phyloP scores from a whole-genome alignment of 2,797 vertebrate species.

The Emys orbicularis region DNA sequence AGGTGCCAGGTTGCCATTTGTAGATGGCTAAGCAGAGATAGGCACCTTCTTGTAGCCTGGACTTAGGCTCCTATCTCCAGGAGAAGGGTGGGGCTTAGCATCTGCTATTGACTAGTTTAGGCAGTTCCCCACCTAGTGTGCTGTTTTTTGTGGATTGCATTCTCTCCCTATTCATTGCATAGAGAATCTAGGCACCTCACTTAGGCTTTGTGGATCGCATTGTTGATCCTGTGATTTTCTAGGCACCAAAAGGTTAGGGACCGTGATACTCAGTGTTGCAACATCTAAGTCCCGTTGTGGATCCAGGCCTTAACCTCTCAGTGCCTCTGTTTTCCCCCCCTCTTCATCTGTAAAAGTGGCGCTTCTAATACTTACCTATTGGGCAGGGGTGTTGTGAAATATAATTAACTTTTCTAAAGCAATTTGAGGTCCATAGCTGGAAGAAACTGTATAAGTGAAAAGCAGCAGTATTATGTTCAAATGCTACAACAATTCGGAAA shows the following conservation, averaged over 20 bases:
- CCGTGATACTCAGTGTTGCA: not conserved
- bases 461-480: conserved; percentile 61
- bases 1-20: no score
- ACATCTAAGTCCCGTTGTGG: not conserved
- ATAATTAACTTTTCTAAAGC: conserved; percentile 67
- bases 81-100: no score
- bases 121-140: not conserved
- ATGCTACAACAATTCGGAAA: conserved; percentile 61
- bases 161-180: no score
- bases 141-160: no score
- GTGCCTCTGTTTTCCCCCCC: not conserved
- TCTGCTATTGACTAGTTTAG: no score
- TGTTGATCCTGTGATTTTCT: no score
- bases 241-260: no score
- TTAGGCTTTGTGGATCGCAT: no score
- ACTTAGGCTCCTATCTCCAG: no score
- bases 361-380: conserved; percentile 54
- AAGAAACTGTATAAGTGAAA: not conserved
- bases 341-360: not conserved
- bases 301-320: conserved; percentile 12
- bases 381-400: conserved; percentile 54
- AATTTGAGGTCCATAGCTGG: conserved; percentile 46
- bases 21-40: no score
- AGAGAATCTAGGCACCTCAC: no score
- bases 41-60: no score